Base-by-base conservation (phyloP, 1,140 invertebrate genomes). In the Macrosteles quadrilineatus region DNA sequence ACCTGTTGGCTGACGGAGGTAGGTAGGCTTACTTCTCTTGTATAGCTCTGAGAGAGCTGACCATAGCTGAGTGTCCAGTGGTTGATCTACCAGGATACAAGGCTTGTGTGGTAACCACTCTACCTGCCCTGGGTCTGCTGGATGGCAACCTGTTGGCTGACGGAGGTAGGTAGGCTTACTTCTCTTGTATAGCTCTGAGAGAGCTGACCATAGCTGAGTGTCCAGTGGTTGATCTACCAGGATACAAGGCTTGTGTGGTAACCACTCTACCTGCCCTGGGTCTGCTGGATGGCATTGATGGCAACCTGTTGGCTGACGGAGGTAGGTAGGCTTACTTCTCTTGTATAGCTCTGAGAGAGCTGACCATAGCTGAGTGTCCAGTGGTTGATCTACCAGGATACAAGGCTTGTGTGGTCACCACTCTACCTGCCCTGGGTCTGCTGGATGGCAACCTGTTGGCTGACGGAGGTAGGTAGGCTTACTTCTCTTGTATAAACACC, bases 11-110 rank as follows among this genome's bases (percentile, higher is more conserved):
- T 53, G 47, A 11, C 4, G 47, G 11, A 53, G 47, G 47, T 53
- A 53, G 19, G 17, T 40, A 40, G 36, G 17, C 17, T 9, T 40
- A 17, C 36, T 40, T 40, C 36, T 40, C 17, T 40, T n/a, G n/a
- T n/a, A n/a, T n/a, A n/a, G n/a, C n/a, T n/a, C 47, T 53, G 47
- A 11, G 47, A 53, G 47, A 53, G 47, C 19, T 53, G 47, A 53
- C 47, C 6, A 11, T 53, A 21, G 47, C 47, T 11, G 47, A 53
- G 6, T 53, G 47, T 53, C 47, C 47, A 14, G 47, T 53, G 47
- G 4, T 11, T 53, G 47, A 53, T 6, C 47, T 53, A 19, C 47
- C 47, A 17, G 47, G 47, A 6, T 53, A 53, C 47, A 53, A 53
- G 19, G 47, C 47, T 11, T 11, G 11, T 6, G 19, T 53, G 11